These are phyloP conservation scores for Lucilia cuprina DNA, from an alignment of 1,140 invertebrate species.

Conservation along the genomic window DNA sequence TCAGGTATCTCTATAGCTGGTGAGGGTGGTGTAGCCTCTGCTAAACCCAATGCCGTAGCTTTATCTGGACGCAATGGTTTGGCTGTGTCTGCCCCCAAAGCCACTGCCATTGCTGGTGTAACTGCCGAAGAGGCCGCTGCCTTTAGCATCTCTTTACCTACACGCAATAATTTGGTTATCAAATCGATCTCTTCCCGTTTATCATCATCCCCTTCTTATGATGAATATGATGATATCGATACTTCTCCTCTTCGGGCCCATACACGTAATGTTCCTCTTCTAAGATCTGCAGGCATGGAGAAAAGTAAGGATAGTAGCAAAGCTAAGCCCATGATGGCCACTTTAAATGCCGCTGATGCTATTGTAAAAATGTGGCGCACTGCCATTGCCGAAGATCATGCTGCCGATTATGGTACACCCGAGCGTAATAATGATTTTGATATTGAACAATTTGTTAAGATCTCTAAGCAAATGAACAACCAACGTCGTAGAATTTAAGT, in stretches of 20 bases:
- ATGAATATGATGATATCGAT: constrained; percentile 56
- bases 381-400: constrained; percentile 56
- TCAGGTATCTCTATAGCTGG: constrained; percentile 68
- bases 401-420: constrained; percentile 37
- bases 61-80: constrained; percentile 72
- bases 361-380: constrained; percentile 53
- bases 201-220: constrained; percentile 28
- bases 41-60: constrained; percentile 72
- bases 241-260: constrained; percentile 37
- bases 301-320: not conserved
- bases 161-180: constrained; percentile 55
- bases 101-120: constrained; percentile 74
- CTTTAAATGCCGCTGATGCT: constrained; percentile 11
- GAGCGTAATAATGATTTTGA: constrained; percentile 16
- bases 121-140: constrained; percentile 65
- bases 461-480: constrained; percentile 1
- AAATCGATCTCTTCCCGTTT: constrained; percentile 38
- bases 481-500: constrained; percentile 19
- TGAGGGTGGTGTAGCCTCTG: constrained; percentile 72
- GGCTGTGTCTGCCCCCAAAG: constrained; percentile 72
- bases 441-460: constrained; percentile 19
- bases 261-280: constrained; percentile 34
- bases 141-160: constrained; percentile 56
- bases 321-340: not conserved
- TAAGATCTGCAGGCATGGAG: not conserved